Conservation (phyloP, 2,888 invertebrate species). For the Plagiodera versicolora region DNA sequence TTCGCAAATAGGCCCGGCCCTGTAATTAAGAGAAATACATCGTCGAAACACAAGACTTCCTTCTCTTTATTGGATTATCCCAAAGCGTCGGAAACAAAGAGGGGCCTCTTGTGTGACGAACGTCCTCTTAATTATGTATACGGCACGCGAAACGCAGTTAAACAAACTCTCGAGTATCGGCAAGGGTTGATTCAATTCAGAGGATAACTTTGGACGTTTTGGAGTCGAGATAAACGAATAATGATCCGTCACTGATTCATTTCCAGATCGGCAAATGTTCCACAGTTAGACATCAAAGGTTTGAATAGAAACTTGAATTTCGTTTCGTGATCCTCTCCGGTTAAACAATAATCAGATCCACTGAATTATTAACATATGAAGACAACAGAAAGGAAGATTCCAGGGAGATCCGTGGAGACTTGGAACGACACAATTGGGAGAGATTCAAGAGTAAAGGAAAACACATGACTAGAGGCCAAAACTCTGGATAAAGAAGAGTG, state of each 20-base stretch:
- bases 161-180: conserved; percentile 32
- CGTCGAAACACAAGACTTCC: conserved; percentile 23
- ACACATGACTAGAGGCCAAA: too few species aligned
- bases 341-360: too few species aligned
- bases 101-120: conserved; percentile 30
- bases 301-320: too few species aligned
- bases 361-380: too few species aligned
- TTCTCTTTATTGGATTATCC: conserved; percentile 31
- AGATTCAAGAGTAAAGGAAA: too few species aligned
- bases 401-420: too few species aligned
- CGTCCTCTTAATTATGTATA: conserved; percentile 31
- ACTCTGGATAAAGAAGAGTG: too few species aligned
- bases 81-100: conserved; percentile 29
- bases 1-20: conserved; percentile 11
- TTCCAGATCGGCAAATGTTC: too few species aligned
- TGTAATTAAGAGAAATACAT: conserved; percentile 15
- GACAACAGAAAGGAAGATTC: too few species aligned
- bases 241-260: conserved; percentile 1
- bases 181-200: conserved; percentile 26
- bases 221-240: not conserved
- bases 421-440: too few species aligned
- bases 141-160: conserved; percentile 31
- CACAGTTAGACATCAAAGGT: too few species aligned
- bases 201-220: conserved; percentile 11
- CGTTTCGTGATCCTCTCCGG: too few species aligned